Evolutionary conservation across 2,113 vertebrate species (phyloP), one percentile per base, ranked within the genome.

Genomic region (Neogobius melanostomus): DNA sequence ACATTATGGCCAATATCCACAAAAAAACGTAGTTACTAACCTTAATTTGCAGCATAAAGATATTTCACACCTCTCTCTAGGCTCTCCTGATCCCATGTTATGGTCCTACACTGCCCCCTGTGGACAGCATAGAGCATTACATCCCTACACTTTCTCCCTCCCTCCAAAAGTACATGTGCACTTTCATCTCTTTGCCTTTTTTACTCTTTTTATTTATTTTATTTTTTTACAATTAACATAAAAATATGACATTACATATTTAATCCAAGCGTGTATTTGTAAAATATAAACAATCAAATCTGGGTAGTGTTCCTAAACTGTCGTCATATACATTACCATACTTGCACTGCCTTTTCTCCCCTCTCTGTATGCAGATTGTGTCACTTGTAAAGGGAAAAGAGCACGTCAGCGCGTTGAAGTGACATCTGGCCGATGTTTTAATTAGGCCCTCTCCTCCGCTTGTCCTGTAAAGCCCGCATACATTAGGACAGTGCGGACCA

Each of bases 31-130:
- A 2, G 21, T 2, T 21, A 21, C 21, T 21, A 21, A 21, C 46
- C 46, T 1, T 11, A 47, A 47, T 47, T 8, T 47, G 1, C 49
- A 11, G 14, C 8, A 51, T 51, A 51, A 14, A 1, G 3, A 36
- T 36, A 36, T 36, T 36, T 36, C 28, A 4, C 28, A 36, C 3
- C 28, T 36, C 28, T 28, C 28, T 4, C 28, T 36, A 36, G 21
- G 36, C 59, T 8, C 11, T 44, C 4, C 14, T 7, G n/a, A n/a
- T 2, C 57, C 7, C 14, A 11, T 44, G 17, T 65, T 63, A 63
- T 65, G 57, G 81, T 89, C 77, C 77, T 86, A 36, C 75, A 82
- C 83, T 89, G 86, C 92, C 91, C 88, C 87, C 89, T 90, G 88
- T 90, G 85, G 91, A 78, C 65, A 85, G 66, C 76, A 85, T 80